Evolutionary conservation across 2,113 vertebrate species (phyloP).

Genomic region (Dromiciops gliroides): DNA sequence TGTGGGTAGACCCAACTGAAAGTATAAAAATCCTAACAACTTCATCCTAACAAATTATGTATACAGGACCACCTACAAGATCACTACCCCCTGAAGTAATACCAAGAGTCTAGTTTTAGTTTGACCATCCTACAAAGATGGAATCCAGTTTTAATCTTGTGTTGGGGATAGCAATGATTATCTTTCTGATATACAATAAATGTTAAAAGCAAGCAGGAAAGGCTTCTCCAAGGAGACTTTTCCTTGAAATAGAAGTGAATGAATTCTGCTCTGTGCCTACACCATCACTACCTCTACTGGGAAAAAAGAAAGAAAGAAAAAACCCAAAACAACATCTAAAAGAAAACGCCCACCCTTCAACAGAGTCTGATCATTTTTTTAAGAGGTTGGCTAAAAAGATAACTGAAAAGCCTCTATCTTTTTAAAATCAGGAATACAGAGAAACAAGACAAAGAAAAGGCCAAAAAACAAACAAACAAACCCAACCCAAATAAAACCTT

Average conservation of each 20-base stretch:
- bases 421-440: neutral
- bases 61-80: neutral
- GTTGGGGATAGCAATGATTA: neutral
- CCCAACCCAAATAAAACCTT: neutral
- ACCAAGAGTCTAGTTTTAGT: neutral
- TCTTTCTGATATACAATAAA: neutral
- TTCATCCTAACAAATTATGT: neutral
- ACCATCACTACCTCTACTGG: neutral
- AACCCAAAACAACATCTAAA: neutral
- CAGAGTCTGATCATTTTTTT: neutral
- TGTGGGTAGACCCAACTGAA: neutral
- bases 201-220: fast-evolving
- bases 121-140: neutral
- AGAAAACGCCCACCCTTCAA: neutral
- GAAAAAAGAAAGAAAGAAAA: neutral
- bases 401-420: neutral
- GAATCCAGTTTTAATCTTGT: neutral
- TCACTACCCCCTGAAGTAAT: neutral
- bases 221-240: neutral
- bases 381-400: neutral
- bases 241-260: neutral
- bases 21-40: neutral
- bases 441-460: neutral
- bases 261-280: neutral
- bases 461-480: neutral